A percentile compares a stretch with the other conserved stretches of the same genome.
These are phyloP conservation scores for Morpho deidamia DNA, from an alignment of 2,888 invertebrate genomes.

Conservation along the genomic window DNA sequence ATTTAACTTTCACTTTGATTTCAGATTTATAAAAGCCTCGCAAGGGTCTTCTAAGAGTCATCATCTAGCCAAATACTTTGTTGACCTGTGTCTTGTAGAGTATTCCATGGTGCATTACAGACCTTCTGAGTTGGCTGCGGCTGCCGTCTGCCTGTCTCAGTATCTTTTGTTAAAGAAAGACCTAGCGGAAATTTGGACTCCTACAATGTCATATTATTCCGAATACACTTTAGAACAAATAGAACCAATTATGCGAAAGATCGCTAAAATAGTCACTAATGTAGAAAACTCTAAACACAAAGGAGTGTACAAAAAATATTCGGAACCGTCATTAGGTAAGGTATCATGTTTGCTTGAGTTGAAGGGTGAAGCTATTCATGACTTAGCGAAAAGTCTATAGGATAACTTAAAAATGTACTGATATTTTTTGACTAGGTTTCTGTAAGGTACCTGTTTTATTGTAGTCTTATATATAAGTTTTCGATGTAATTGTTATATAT, in stretches of 20 bases:
- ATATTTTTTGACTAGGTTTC: conserved; percentile 24
- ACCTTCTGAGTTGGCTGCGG: conserved; percentile 91
- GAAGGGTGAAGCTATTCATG: conserved; percentile 56
- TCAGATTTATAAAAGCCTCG: conserved; percentile 79
- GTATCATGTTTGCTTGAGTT: conserved; percentile 82
- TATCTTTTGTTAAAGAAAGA: conserved; percentile 73
- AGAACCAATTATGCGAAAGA: conserved; percentile 80
- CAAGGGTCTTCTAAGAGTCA: conserved; percentile 82
- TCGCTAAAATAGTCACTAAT: conserved; percentile 83
- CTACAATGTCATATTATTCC: conserved; percentile 86
- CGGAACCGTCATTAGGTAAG: conserved; percentile 74
- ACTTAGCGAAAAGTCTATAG: conserved; percentile 34
- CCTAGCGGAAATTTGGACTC: conserved; percentile 81
- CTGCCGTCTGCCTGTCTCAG: conserved; percentile 86
- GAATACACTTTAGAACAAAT: conserved; percentile 84
- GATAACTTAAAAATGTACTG: conserved; percentile 19
- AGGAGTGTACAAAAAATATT: conserved; percentile 84
- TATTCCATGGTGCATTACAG: conserved; percentile 86
- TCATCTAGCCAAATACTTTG: conserved; percentile 92
- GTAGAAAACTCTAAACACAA: conserved; percentile 85
- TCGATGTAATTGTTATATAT: conserved; percentile 21
- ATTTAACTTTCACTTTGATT: conserved; percentile 18
- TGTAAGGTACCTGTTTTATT: conserved; percentile 28
- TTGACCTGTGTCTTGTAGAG: conserved; percentile 90
- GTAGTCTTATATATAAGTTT: conserved; percentile 23